Conservation (phyloP, 2,113 vertebrate species). For the Emberiza fucata region DNA sequence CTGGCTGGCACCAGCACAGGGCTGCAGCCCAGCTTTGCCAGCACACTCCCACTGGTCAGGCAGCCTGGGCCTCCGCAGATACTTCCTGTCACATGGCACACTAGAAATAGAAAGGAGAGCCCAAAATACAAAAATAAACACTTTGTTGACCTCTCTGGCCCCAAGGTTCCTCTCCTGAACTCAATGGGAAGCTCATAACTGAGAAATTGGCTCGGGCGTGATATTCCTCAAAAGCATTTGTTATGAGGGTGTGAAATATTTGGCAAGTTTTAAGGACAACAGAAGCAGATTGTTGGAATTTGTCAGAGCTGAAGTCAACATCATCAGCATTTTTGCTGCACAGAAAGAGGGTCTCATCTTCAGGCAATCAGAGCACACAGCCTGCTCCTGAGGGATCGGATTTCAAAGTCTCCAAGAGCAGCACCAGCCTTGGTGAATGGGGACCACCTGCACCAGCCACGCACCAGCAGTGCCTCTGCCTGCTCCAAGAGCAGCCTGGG, state of each 20-base stretch:
- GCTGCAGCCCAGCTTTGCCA: neutral
- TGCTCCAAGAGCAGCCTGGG: neutral
- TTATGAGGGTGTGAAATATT: slow-evolving; percentile 5
- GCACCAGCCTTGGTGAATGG: fast-evolving
- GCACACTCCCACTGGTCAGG: fast-evolving
- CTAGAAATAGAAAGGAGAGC: neutral
- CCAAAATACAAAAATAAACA: neutral
- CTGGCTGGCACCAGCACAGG: neutral
- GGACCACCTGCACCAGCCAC: fast-evolving
- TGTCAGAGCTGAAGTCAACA: neutral
- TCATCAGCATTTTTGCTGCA: neutral
- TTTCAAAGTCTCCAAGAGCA: neutral
- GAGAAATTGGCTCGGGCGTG: neutral
- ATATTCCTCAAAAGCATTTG: slow-evolving; percentile 49
- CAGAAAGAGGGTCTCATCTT: neutral
- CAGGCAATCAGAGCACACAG: neutral
- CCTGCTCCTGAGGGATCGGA: neutral
- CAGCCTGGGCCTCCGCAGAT: neutral
- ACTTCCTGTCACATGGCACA: fast-evolving
- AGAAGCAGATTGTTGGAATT: neutral
- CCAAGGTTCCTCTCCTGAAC: neutral
- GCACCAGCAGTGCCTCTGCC: neutral
- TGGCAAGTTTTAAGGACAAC: neutral
- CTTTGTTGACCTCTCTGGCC: neutral
- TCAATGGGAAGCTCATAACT: neutral